A percentile compares a stretch with the other conserved stretches of the same genome.
Conservation (phyloP, 2,797 vertebrate genomes). For the Chrosomus eos region DNA sequence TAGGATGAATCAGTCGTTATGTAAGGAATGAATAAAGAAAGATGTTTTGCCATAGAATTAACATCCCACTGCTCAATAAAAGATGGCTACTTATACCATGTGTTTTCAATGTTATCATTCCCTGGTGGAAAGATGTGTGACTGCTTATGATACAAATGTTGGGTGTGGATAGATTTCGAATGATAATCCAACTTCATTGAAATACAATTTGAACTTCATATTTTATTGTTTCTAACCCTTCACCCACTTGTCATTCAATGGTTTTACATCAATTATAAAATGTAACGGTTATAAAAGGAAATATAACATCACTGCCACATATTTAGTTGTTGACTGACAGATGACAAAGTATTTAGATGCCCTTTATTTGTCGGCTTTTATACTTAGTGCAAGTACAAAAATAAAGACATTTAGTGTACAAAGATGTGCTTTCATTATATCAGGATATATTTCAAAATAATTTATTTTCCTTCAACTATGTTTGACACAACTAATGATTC, state of each 20-base stretch:
- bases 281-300: conserved; percentile 1
- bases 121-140: not conserved
- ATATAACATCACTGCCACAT: not conserved
- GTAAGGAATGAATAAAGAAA: conserved; percentile 45
- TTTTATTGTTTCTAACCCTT: not conserved
- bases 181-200: not conserved
- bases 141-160: not conserved
- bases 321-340: not conserved
- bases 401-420: conserved; percentile 39
- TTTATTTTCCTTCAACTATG: conserved; percentile 18
- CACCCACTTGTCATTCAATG: not conserved
- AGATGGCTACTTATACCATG: conserved; percentile 59
- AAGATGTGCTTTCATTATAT: conserved; percentile 6
- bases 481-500: conserved; percentile 36
- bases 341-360: not conserved
- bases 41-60: conserved; percentile 63
- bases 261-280: not conserved
- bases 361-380: not conserved
- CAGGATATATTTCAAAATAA: conserved; percentile 16
- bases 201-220: not conserved
- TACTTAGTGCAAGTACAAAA: conserved; percentile 49
- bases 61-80: conserved; percentile 78
- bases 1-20: conserved; percentile 68
- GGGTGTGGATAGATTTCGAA: not conserved
- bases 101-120: conserved; percentile 4